A percentile compares a stretch with the other conserved stretches of the same genome.
These are phyloP conservation scores for Labeo calbasu DNA, from an alignment of 2,797 vertebrate genomes.

Conservation along the genomic window DNA sequence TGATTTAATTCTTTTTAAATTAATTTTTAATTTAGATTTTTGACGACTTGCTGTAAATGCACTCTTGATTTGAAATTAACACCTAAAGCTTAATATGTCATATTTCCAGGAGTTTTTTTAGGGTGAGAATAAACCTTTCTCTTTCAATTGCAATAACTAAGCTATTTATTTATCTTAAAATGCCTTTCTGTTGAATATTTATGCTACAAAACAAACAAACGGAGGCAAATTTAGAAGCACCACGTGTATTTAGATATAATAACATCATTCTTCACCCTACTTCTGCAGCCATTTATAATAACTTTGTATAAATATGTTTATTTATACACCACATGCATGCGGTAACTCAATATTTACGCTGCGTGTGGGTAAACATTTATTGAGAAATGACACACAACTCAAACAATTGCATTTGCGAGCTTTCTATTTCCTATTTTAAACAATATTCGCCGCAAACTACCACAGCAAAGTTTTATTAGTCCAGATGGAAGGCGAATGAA, in stretches of 20 bases:
- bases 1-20: neutral
- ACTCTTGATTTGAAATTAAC: neutral
- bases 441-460: neutral
- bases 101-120: neutral
- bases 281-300: neutral
- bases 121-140: neutral
- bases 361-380: constrained; percentile 15
- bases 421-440: constrained; percentile 5
- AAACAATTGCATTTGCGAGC: neutral
- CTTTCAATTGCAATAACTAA: neutral
- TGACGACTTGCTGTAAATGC: neutral
- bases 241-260: neutral
- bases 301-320: constrained; percentile 9
- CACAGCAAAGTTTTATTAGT: neutral
- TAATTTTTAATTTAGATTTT: neutral
- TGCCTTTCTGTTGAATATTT: neutral
- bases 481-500: constrained; percentile 3
- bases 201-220: neutral
- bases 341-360: constrained; percentile 16
- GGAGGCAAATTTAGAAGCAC: neutral
- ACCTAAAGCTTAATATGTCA: neutral
- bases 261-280: neutral
- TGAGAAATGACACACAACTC: constrained; percentile 6
- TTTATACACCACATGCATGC: constrained; percentile 1
- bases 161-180: neutral